Percentiles rank a stretch among this genome's conserved stretches.
phyloP scores from a whole-genome alignment of 2,888 invertebrate species.

The Operophtera brumata region DNA sequence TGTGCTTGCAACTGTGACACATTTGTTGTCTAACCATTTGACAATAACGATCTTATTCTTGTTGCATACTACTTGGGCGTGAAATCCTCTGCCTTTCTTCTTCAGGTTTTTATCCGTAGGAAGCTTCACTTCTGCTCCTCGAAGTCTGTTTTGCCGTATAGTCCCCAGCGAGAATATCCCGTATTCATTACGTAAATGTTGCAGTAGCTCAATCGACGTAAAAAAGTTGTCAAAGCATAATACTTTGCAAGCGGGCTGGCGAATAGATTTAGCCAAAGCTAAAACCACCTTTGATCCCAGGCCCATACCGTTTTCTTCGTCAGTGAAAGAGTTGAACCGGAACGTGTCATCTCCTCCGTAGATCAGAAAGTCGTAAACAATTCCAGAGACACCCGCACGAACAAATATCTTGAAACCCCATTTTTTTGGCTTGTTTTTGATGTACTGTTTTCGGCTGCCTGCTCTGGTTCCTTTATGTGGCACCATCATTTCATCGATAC shows the following conservation, averaged over 20 bases:
- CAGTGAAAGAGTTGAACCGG: conserved; percentile 24
- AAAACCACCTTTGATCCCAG: conserved; percentile 27
- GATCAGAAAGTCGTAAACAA: conserved; percentile 40
- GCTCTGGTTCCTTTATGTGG: conserved; percentile 46
- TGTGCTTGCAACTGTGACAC: conserved; percentile 21
- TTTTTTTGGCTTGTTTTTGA: conserved; percentile 43
- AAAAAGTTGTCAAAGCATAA: conserved; percentile 11
- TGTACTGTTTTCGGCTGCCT: conserved; percentile 40
- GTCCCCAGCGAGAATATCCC: conserved; percentile 18
- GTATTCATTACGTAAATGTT: too few relatives aligned
- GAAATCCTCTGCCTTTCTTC: conserved; percentile 9
- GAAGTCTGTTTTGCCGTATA: conserved; percentile 13
- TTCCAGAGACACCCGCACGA: conserved; percentile 36
- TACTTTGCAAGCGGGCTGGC: background rate
- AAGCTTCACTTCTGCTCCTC: conserved; percentile 13
- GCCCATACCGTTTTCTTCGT: conserved; percentile 32
- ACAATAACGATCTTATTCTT: conserved; percentile 27
- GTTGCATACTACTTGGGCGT: conserved; percentile 19
- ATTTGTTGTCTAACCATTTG: conserved; percentile 28
- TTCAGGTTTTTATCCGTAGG: conserved; percentile 9
- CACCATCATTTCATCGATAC: conserved; percentile 46
- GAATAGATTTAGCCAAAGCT: background rate
- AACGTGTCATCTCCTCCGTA: conserved; percentile 38
- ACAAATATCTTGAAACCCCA: conserved; percentile 43
- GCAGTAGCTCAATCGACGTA: conserved; percentile 17